phyloP scores from a whole-genome alignment of 2,888 invertebrate species.

The Drosophila conformis region DNA sequence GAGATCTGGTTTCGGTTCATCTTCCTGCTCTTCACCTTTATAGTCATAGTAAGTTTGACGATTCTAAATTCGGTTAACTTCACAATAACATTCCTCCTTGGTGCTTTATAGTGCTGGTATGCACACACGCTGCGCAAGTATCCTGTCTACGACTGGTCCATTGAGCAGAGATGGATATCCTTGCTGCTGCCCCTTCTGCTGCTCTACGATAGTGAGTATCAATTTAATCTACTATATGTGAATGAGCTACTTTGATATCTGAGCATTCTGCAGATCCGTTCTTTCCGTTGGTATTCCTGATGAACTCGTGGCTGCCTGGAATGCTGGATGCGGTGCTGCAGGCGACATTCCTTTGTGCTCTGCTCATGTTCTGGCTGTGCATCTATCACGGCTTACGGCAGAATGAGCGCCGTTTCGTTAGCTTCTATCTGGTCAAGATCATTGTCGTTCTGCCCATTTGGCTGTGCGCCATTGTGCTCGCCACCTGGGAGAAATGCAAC shows the following conservation, averaged over 20 bases:
- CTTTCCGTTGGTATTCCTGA: constrained; percentile 95
- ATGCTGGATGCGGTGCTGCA: constrained; percentile 96
- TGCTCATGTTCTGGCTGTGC: constrained; percentile 97
- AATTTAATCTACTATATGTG: background rate
- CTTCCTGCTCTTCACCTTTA: constrained; percentile 94
- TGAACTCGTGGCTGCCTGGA: constrained; percentile 96
- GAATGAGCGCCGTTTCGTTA: constrained; percentile 93
- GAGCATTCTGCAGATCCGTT: constrained; percentile 91
- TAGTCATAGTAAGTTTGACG: constrained; percentile 90
- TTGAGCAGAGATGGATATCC: constrained; percentile 98
- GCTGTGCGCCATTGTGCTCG: constrained; percentile 93
- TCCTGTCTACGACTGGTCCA: constrained; percentile 96
- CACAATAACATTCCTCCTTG: background rate
- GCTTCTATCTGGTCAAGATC: constrained; percentile 96
- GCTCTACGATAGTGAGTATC: constrained; percentile 93
- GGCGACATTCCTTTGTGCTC: constrained; percentile 93
- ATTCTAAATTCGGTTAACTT: too few relatives aligned
- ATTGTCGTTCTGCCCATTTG: constrained; percentile 94
- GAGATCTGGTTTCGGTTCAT: constrained; percentile 99
- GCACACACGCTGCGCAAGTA: constrained; percentile 95
- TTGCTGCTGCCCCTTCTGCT: constrained; percentile 93
- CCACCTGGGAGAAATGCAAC: constrained; percentile 96
- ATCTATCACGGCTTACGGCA: constrained; percentile 97
- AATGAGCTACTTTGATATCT: background rate
- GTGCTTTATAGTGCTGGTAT: constrained; percentile 93